Evolutionary conservation across 2,888 invertebrate species (phyloP).

Genomic region (Cheiracanthium punctorium): DNA sequence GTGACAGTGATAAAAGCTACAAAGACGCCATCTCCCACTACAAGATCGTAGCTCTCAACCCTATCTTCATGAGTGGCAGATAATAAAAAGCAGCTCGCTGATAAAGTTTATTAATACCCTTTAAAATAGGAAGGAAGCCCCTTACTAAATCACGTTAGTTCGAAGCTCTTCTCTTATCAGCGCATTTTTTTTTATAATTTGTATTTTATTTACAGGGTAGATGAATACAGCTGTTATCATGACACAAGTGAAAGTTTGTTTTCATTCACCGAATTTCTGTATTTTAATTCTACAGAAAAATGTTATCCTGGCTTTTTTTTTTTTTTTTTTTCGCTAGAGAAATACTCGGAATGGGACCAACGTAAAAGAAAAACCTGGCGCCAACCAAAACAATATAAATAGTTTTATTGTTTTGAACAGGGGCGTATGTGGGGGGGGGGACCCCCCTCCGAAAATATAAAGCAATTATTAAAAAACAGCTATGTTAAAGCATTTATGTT

Average conservation of each 20-base stretch:
- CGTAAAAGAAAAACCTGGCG: too few species aligned
- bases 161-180: neutral
- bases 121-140: conserved; percentile 4
- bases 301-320: too few species aligned
- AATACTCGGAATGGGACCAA: too few species aligned
- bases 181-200: neutral
- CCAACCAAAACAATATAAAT: too few species aligned
- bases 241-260: neutral
- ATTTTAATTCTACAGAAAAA: too few species aligned
- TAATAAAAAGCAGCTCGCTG: conserved; percentile 46
- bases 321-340: too few species aligned
- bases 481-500: too few species aligned
- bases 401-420: too few species aligned
- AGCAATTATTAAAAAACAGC: too few species aligned
- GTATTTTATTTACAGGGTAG: neutral
- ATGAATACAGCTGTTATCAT: conserved; percentile 11
- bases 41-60: conserved; percentile 36
- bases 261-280: neutral
- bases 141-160: neutral
- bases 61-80: neutral
- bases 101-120: conserved; percentile 40
- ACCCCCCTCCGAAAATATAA: too few species aligned
- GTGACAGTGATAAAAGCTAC: conserved; percentile 24
- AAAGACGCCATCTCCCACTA: conserved; percentile 41
- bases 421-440: too few species aligned